Evolutionary conservation across 2,888 invertebrate genomes (phyloP).

Genomic region (Watsonalla binaria): DNA sequence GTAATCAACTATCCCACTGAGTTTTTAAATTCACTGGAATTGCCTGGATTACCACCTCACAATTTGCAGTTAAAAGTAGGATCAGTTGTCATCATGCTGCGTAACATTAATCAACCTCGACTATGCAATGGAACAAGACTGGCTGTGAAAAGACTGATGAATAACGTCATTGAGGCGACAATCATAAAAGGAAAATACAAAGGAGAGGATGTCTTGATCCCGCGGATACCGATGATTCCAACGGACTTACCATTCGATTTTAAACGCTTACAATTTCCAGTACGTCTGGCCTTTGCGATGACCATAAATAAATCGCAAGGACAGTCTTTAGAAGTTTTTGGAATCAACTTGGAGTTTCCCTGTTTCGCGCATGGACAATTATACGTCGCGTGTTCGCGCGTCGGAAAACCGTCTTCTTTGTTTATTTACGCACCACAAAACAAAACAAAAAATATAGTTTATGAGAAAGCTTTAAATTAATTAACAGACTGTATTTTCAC

Average conservation of each 20-base stretch:
- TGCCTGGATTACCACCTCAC: conserved; percentile 16
- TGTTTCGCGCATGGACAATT: conserved; percentile 7
- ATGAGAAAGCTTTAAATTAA: background rate
- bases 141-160: conserved; percentile 8
- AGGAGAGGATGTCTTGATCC: conserved; percentile 4
- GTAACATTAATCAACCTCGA: conserved; percentile 12
- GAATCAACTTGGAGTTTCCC: background rate
- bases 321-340: conserved; percentile 2
- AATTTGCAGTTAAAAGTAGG: conserved; percentile 10
- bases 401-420: conserved; percentile 3
- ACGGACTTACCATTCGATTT: conserved; percentile 9
- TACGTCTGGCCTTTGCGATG: conserved; percentile 9
- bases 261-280: conserved; percentile 12
- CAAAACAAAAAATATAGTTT: background rate
- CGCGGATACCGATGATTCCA: conserved; percentile 2
- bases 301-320: conserved; percentile 2
- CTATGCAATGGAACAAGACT: conserved; percentile 11
- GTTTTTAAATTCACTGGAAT: conserved; percentile 18
- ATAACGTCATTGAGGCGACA: conserved; percentile 11
- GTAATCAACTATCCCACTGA: conserved; percentile 15
- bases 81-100: conserved; percentile 9
- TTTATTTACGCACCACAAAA: conserved; percentile 1
- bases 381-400: conserved; percentile 7
- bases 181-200: conserved; percentile 10
- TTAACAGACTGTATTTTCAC: background rate